Evolutionary conservation across 2,888 invertebrate genomes (phyloP), one percentile per base, ranked within the genome.

Genomic region (Rutpela maculata): DNA sequence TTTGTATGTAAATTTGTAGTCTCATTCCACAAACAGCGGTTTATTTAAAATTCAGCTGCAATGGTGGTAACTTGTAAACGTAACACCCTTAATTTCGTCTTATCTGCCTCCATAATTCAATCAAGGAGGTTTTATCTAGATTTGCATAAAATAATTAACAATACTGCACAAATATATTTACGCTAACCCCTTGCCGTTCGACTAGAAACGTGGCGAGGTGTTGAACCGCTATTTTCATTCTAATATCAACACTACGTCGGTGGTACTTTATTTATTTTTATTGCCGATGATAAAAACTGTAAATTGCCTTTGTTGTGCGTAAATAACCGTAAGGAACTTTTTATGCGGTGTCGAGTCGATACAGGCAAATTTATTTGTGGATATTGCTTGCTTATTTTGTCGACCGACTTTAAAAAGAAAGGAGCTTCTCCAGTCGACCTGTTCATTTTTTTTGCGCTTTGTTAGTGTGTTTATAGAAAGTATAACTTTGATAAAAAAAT

Each of bases 1-100:
- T 84, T 84, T 83, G 83, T 84, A 84, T 84, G 84, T 81, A 84
- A 84, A 84, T 84, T 82, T 77, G 83, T 81, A 82, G 80, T 80
- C 81, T 80, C 82, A 80, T 82, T 83, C 78, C 81, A 78, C 84
- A 84, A 84, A 84, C 84, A 85, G 79, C 67, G 78, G 69, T 76
- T 69, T 84, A 81, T 84, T 86, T 85, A 86, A 85, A 85, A 86
- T 85, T 85, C 85, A 84, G 63, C 85, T 84, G 84, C 85, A 83
- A 84, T 82, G 85, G 85, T 85, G 86, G 83, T 84, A 84, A 85
- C 83, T 85, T 85, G 86, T 86, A 86, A 86, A 85, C 83, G 84
- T 85, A 86, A 85, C 85, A 85, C 85, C 85, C 85, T 83, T 84
- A 85, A 84, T 84, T 83, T 79, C 82, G 82, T 83, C 86, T 86